Conservation (phyloP, 2,888 invertebrate genomes). For the Pristionchus arcanus region DNA sequence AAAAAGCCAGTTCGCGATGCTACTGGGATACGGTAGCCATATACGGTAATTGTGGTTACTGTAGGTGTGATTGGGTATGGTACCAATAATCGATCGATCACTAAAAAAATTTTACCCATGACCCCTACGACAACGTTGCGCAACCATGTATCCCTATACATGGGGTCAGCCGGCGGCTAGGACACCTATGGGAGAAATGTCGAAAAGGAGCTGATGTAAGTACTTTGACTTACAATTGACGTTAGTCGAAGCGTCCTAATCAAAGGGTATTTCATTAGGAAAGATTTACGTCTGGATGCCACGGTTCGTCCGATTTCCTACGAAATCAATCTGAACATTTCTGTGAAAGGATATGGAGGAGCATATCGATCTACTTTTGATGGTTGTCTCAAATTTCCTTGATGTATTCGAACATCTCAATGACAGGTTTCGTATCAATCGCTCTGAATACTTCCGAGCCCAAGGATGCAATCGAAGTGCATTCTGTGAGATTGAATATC, state of each 20-base stretch:
- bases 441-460: neutral
- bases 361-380: neutral
- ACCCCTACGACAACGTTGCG: too few relatives aligned
- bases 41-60: too few relatives aligned
- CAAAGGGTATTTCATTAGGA: neutral
- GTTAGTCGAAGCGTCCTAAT: neutral
- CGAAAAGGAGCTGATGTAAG: neutral
- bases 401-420: neutral
- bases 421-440: neutral
- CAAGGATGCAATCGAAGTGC: neutral
- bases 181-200: neutral
- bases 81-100: too few relatives aligned
- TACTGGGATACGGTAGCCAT: too few relatives aligned
- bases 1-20: too few relatives aligned
- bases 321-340: neutral
- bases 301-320: neutral
- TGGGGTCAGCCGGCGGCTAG: too few relatives aligned
- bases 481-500: neutral
- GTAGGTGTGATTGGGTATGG: too few relatives aligned
- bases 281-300: neutral
- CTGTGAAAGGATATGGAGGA: neutral
- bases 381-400: neutral
- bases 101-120: too few relatives aligned
- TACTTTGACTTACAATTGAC: too few relatives aligned
- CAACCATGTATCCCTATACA: too few relatives aligned